Evolutionary conservation across 2,888 invertebrate genomes (phyloP).

Genomic region (Eretmocerus hayati): DNA sequence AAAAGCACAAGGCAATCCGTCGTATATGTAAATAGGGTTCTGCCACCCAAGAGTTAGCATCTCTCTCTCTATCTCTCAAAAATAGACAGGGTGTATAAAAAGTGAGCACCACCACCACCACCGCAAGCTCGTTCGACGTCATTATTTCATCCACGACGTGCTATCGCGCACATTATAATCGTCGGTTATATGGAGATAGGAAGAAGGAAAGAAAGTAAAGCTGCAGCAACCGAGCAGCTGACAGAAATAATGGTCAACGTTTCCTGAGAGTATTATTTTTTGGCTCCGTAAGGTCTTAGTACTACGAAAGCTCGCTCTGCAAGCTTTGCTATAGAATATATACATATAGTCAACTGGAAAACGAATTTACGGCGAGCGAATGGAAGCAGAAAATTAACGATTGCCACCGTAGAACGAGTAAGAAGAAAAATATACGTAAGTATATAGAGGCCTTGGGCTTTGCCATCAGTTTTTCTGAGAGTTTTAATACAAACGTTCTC

Average conservation of each 20-base stretch:
- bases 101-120: constrained; percentile 10
- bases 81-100: constrained; percentile 18
- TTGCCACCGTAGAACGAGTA: constrained; percentile 31
- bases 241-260: constrained; percentile 46
- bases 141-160: constrained; percentile 20
- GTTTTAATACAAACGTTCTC: constrained; percentile 47
- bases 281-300: too few species aligned
- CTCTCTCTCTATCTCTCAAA: constrained; percentile 13
- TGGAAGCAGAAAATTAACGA: constrained; percentile 49
- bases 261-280: constrained; percentile 47
- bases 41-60: not conserved
- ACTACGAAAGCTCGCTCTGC: too few species aligned
- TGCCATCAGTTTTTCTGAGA: constrained; percentile 48
- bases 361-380: constrained; percentile 29
- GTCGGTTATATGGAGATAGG: too few species aligned
- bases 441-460: too few species aligned
- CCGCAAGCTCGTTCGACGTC: constrained; percentile 17
- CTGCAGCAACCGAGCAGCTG: constrained; percentile 24
- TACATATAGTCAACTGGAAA: too few species aligned
- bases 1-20: constrained; percentile 3
- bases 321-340: constrained; percentile 2
- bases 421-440: too few species aligned
- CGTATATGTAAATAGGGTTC: constrained; percentile 14
- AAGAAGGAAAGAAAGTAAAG: not conserved
- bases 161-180: constrained; percentile 2